A percentile compares a stretch with the other conserved stretches of the same genome.
Evolutionary conservation across 2,888 invertebrate genomes (phyloP).

Genomic region (Alcis repandata): DNA sequence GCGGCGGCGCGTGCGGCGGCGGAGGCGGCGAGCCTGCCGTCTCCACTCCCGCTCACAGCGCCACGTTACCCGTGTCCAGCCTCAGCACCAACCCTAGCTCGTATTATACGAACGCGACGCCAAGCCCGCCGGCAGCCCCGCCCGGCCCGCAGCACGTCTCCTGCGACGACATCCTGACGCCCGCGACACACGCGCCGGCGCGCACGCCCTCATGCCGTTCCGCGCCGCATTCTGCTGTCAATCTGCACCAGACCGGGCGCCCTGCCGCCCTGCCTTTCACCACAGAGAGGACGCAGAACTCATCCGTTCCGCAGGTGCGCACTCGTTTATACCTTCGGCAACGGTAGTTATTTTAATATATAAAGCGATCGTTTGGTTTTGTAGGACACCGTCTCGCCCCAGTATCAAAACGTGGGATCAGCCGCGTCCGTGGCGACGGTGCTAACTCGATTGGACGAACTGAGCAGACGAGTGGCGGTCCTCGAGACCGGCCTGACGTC

Average conservation of each 20-base stretch:
- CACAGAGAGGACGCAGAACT: constrained; percentile 68
- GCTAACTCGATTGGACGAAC: constrained; percentile 89
- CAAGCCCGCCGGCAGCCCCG: constrained; percentile 83
- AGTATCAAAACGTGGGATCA: constrained; percentile 80
- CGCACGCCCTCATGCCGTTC: constrained; percentile 78
- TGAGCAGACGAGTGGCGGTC: constrained; percentile 89
- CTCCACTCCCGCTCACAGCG: constrained; percentile 81
- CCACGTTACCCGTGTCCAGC: constrained; percentile 85
- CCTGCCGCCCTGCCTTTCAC: constrained; percentile 73
- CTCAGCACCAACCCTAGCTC: constrained; percentile 84
- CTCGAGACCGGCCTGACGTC: constrained; percentile 91
- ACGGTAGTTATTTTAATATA: background rate
- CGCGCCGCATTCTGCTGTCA: constrained; percentile 82
- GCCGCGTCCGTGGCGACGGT: constrained; percentile 84
- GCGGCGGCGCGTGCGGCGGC: constrained; percentile 54
- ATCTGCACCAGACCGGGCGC: constrained; percentile 77
- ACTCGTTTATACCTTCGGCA: background rate
- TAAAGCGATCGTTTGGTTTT: constrained; percentile 32
- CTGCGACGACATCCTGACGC: constrained; percentile 80
- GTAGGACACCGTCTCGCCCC: constrained; percentile 79
- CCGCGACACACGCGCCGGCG: constrained; percentile 62
- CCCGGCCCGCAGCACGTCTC: constrained; percentile 77
- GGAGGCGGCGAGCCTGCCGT: constrained; percentile 74
- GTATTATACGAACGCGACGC: constrained; percentile 88
- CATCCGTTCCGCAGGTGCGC: constrained; percentile 46